Evolutionary conservation across 2,113 vertebrate species (phyloP).

Genomic region (Arothron firmamentum): DNA sequence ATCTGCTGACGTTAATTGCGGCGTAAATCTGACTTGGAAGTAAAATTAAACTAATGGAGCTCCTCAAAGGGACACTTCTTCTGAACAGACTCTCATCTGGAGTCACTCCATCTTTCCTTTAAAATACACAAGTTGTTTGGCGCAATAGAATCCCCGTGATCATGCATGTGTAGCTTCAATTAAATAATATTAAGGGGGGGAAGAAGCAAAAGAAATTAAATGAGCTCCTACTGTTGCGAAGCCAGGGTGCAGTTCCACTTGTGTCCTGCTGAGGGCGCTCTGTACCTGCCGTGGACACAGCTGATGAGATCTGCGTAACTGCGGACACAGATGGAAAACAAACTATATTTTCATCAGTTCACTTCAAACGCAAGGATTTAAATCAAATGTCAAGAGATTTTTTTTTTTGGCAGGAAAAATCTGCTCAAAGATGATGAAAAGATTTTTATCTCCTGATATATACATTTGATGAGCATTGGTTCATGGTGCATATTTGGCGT

Average conservation of each 20-base stretch:
- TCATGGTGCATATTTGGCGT: too few species aligned
- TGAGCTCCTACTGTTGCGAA: background rate
- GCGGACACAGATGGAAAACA: background rate
- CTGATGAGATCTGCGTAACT: conserved; percentile 1
- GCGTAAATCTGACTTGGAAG: conserved; percentile 11
- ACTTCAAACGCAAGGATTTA: too few species aligned
- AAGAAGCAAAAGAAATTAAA: background rate
- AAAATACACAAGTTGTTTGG: background rate
- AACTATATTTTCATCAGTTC: too few species aligned
- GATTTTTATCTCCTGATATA: too few species aligned
- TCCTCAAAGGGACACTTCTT: conserved; percentile 8
- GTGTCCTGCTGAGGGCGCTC: conserved; percentile 60
- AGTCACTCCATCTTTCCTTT: background rate
- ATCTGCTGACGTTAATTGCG: conserved; percentile 7
- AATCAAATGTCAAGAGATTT: too few species aligned
- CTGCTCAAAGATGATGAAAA: too few species aligned
- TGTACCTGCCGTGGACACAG: conserved; percentile 40
- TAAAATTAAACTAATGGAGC: conserved; percentile 23
- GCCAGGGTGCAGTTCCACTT: conserved; percentile 26
- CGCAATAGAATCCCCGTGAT: background rate
- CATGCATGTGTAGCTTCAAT: background rate
- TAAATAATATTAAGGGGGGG: background rate
- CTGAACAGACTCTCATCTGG: conserved; percentile 7
- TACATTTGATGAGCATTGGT: too few species aligned
- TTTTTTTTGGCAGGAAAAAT: too few species aligned